Evolutionary conservation across 1,140 invertebrate species (phyloP).

Genomic region (Amphibalanus amphitrite): DNA sequence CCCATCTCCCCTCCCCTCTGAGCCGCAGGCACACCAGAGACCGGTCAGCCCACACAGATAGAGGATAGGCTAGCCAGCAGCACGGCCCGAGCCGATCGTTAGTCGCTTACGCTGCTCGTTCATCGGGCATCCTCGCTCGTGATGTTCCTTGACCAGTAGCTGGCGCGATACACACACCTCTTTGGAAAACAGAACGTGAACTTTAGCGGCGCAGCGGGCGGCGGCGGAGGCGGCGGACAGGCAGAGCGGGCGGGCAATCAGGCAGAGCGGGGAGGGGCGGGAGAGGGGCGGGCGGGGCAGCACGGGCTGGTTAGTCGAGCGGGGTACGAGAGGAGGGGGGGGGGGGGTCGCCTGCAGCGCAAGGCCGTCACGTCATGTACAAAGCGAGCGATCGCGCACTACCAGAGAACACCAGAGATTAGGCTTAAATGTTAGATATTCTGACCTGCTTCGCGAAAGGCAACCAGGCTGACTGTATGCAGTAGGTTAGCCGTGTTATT

Average conservation of each 20-base stretch:
- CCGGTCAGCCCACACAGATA: too few species aligned
- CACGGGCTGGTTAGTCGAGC: neutral
- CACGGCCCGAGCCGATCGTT: neutral
- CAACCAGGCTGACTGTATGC: neutral
- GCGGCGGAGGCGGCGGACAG: neutral
- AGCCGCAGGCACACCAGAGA: neutral
- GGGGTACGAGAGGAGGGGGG: too few species aligned
- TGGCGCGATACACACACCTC: neutral
- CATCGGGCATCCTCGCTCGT: slow-evolving; percentile 19
- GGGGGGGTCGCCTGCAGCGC: too few species aligned
- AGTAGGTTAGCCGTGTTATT: neutral
- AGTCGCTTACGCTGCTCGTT: slow-evolving; percentile 6
- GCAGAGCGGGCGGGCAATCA: neutral
- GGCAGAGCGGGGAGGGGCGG: neutral
- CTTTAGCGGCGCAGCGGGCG: neutral
- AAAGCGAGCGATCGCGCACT: neutral
- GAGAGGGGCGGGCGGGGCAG: neutral
- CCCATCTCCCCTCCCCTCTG: neutral
- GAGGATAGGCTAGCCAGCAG: too few species aligned
- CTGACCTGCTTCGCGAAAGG: neutral
- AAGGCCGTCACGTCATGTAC: neutral
- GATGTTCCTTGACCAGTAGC: slow-evolving; percentile 11
- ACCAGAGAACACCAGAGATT: neutral
- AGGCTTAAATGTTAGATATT: neutral
- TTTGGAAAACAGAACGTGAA: slow-evolving; percentile 4